Percentiles rank a stretch among this genome's conserved stretches.
These are phyloP conservation scores for Halocaridina rubra DNA, from an alignment of 2,888 invertebrate species.

Conservation along the genomic window DNA sequence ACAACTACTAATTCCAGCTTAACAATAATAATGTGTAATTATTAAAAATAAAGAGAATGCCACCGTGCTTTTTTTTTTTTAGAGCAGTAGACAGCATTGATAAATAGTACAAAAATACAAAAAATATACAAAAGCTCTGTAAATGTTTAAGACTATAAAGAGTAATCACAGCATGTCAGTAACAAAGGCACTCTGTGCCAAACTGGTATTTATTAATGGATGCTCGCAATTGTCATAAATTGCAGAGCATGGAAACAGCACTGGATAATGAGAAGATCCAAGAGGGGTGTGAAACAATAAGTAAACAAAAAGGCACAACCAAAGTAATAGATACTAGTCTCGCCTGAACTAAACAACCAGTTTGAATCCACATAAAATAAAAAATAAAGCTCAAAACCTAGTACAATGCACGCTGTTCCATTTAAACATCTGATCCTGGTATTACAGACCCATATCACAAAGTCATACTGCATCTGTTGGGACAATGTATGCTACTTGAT, in stretches of 20 bases:
- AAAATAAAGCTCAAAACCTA: no score
- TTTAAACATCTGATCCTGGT: no score
- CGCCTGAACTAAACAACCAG: neutral
- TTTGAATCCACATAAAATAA: no score
- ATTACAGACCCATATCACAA: no score
- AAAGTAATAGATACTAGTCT: slow-evolving; percentile 39
- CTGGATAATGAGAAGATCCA: neutral
- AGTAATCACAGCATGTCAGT: slow-evolving; percentile 60
- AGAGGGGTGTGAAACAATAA: neutral
- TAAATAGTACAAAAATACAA: slow-evolving; percentile 61
- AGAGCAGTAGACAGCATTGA: slow-evolving; percentile 7
- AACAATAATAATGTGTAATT: neutral
- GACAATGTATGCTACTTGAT: no score
- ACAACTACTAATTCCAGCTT: slow-evolving; percentile 28
- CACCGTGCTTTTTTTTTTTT: neutral
- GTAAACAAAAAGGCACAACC: slow-evolving; percentile 39
- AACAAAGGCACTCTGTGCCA: slow-evolving; percentile 56
- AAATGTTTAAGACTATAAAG: slow-evolving; percentile 58
- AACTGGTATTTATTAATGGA: slow-evolving; percentile 28
- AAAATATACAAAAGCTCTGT: slow-evolving; percentile 61
- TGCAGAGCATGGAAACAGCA: neutral
- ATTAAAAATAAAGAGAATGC: slow-evolving; percentile 12
- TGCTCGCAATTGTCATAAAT: slow-evolving; percentile 44
- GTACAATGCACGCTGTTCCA: no score
- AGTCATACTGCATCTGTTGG: no score